These are phyloP conservation scores for Coracias cyanogaster DNA, from an alignment of 2,797 vertebrate species.

Conservation along the genomic window DNA sequence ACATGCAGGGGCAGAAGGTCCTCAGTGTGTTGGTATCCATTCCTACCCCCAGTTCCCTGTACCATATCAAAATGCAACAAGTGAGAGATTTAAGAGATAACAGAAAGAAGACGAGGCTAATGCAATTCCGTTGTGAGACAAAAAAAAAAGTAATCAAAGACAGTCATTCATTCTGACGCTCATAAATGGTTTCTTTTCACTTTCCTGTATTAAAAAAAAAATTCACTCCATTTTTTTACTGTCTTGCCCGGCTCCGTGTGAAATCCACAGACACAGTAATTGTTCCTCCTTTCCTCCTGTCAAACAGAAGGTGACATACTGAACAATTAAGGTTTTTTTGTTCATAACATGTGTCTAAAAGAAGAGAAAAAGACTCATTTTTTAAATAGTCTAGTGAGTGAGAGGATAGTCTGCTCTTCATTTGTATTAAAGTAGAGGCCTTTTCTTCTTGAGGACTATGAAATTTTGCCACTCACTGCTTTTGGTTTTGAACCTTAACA, in stretches of 20 bases:
- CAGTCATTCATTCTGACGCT: background rate
- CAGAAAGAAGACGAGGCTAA: background rate
- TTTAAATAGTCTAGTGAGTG: background rate
- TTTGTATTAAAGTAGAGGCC: background rate
- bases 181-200: background rate
- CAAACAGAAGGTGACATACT: background rate
- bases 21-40: background rate
- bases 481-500: conserved; percentile 20
- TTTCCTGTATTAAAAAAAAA: background rate
- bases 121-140: background rate
- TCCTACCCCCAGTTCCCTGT: background rate
- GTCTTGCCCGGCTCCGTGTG: background rate
- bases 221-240: background rate
- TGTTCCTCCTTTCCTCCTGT: background rate
- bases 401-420: background rate
- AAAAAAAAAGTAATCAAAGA: background rate
- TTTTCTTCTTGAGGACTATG: background rate
- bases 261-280: conserved; percentile 4
- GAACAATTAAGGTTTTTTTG: background rate
- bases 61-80: background rate
- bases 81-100: background rate
- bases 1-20: background rate
- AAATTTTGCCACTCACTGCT: background rate
- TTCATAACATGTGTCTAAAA: background rate
- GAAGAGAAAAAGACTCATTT: background rate